Evolutionary conservation across 1,140 invertebrate species (phyloP).

Genomic region (Heliothis virescens): DNA sequence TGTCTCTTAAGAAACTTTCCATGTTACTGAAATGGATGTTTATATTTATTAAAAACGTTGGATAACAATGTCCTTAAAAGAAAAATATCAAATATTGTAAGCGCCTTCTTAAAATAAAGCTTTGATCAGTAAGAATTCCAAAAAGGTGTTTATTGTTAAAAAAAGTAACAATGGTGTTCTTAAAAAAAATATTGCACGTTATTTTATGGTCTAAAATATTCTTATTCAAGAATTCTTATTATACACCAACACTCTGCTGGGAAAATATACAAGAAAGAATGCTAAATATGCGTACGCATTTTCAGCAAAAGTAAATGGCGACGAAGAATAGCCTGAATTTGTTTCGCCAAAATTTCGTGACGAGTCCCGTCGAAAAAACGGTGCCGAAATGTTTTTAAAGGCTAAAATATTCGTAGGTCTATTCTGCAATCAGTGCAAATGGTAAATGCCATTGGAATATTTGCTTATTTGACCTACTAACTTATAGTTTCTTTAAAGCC

Average conservation of each 20-base stretch:
- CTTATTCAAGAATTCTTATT: slow-evolving; percentile 10
- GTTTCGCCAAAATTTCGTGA: slow-evolving; percentile 12
- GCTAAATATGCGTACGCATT: slow-evolving; percentile 5
- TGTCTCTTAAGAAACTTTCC: slow-evolving; percentile 4
- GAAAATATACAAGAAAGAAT: slow-evolving; percentile 3
- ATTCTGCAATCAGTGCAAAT: too few species aligned
- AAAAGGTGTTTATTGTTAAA: background rate
- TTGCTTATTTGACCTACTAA: too few species aligned
- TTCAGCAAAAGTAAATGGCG: slow-evolving; percentile 8
- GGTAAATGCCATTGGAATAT: too few species aligned
- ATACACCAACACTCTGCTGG: background rate
- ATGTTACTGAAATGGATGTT: background rate
- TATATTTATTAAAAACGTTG: background rate
- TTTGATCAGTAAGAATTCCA: background rate
- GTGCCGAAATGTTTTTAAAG: background rate
- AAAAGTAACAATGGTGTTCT: slow-evolving; percentile 6
- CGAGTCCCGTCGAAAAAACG: too few species aligned
- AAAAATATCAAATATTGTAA: background rate
- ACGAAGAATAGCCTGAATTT: slow-evolving; percentile 11
- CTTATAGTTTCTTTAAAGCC: too few species aligned
- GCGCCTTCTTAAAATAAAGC: background rate
- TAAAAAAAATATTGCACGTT: slow-evolving; percentile 5
- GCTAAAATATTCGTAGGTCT: background rate
- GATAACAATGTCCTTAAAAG: background rate
- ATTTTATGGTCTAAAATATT: background rate